A percentile compares a stretch with the other conserved stretches of the same genome.
Evolutionary conservation across 1,140 invertebrate genomes (phyloP).

Genomic region (Paralvinella palmiformis): DNA sequence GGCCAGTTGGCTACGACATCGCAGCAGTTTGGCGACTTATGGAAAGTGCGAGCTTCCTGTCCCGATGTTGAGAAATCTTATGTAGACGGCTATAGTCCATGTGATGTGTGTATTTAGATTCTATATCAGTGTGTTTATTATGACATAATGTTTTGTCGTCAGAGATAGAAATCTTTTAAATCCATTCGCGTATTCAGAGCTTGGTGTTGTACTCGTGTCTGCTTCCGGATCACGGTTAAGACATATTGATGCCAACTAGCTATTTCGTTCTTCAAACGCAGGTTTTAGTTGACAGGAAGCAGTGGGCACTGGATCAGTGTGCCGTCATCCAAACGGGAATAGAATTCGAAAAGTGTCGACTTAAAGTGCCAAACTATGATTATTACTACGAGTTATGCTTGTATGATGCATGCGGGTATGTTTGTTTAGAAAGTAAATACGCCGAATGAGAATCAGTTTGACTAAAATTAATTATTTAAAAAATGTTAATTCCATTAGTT

Average conservation of each 20-base stretch:
- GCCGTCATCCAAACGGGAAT: background rate
- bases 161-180: too few relatives aligned
- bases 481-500: background rate
- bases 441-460: too few relatives aligned
- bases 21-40: constrained; percentile 12
- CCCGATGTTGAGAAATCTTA: constrained; percentile 7
- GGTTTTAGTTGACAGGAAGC: background rate
- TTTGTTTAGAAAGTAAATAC: background rate
- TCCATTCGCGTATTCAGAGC: too few relatives aligned
- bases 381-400: constrained; percentile 20
- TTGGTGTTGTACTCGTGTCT: too few relatives aligned
- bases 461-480: too few relatives aligned
- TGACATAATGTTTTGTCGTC: too few relatives aligned
- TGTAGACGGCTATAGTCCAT: too few relatives aligned
- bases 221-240: too few relatives aligned
- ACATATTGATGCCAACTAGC: background rate
- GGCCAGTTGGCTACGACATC: constrained; percentile 11
- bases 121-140: too few relatives aligned
- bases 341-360: constrained; percentile 6
- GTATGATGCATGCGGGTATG: constrained; percentile 20
- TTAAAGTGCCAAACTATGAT: constrained; percentile 10
- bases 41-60: constrained; percentile 8
- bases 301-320: background rate
- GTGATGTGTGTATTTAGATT: too few relatives aligned
- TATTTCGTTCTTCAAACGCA: constrained; percentile 4